A percentile compares a stretch with the other conserved stretches of the same genome.
Evolutionary conservation across 30 jellyfish, hydroid and myxozoan species (phyloP).

Genomic region (Chironex yamaguchii): DNA sequence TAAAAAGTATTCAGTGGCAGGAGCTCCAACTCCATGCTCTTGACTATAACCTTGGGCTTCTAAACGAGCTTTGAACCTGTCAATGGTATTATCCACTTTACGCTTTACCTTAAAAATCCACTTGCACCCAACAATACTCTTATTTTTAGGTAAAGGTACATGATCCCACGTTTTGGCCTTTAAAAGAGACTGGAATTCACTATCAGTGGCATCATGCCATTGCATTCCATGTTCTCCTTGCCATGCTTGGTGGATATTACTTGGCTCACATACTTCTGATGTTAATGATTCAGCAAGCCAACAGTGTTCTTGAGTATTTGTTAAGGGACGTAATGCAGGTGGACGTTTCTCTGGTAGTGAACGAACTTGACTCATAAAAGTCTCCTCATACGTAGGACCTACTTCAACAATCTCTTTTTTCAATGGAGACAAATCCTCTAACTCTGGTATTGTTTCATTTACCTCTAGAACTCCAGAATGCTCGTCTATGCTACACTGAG

Average conservation of each 20-base stretch:
- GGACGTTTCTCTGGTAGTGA: constrained; percentile 11
- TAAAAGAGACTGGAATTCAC: constrained; percentile 13
- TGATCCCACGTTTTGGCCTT: constrained; percentile 10
- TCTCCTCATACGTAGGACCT: too few species aligned
- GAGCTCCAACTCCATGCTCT: too few species aligned
- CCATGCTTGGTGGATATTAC: constrained; percentile 25
- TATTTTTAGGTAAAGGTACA: constrained; percentile 17
- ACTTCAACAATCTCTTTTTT: too few species aligned
- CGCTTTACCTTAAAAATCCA: constrained; percentile 31
- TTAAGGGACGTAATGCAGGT: constrained; percentile 15
- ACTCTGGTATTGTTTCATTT: too few species aligned
- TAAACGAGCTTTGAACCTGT: not conserved
- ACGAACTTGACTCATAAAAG: not conserved
- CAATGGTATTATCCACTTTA: constrained; percentile 16
- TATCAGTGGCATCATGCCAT: constrained; percentile 24
- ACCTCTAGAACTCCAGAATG: too few species aligned
- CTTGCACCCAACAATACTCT: constrained; percentile 24
- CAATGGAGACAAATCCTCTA: too few species aligned
- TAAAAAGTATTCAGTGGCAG: too few species aligned
- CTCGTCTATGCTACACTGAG: too few species aligned
- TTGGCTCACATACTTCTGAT: constrained; percentile 25
- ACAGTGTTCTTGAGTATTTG: not conserved
- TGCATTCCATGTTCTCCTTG: constrained; percentile 16
- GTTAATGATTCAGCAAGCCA: constrained; percentile 22
- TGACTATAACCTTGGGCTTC: too few species aligned